Evolutionary conservation across 2,888 invertebrate species (phyloP).

Genomic region (Heliconius charithonia): DNA sequence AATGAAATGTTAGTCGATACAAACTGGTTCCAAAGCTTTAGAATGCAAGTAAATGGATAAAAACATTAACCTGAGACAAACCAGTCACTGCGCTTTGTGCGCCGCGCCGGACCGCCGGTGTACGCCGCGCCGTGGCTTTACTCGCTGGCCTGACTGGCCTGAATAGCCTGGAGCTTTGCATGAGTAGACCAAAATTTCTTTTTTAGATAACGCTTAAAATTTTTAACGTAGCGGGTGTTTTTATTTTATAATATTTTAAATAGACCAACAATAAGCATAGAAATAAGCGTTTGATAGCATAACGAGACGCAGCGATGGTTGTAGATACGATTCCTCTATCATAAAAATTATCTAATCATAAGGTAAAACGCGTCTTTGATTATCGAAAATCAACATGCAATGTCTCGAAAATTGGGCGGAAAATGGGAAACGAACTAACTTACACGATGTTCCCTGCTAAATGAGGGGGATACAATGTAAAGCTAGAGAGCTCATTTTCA

Average conservation of each 20-base stretch:
- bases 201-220: not conserved
- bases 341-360: too few species aligned
- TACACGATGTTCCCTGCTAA: not conserved
- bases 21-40: slow-evolving; percentile 81
- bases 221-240: not conserved
- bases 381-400: not conserved
- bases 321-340: not conserved
- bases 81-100: slow-evolving; percentile 67
- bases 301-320: not conserved
- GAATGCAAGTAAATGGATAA: slow-evolving; percentile 82
- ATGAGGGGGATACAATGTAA: too few species aligned
- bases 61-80: slow-evolving; percentile 78
- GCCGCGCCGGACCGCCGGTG: slow-evolving; percentile 34
- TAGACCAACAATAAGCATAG: not conserved
- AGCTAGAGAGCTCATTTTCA: not conserved
- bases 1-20: slow-evolving; percentile 70
- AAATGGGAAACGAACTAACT: not conserved
- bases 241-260: not conserved
- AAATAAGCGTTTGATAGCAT: not conserved
- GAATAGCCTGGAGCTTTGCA: not conserved
- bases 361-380: not conserved
- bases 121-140: not conserved
- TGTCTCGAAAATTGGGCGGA: not conserved
- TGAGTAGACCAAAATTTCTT: not conserved
- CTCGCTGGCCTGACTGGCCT: not conserved